These are phyloP conservation scores for Paramuricea clavata DNA, from an alignment of 92 coral and sea anemone genomes.

Conservation along the genomic window DNA sequence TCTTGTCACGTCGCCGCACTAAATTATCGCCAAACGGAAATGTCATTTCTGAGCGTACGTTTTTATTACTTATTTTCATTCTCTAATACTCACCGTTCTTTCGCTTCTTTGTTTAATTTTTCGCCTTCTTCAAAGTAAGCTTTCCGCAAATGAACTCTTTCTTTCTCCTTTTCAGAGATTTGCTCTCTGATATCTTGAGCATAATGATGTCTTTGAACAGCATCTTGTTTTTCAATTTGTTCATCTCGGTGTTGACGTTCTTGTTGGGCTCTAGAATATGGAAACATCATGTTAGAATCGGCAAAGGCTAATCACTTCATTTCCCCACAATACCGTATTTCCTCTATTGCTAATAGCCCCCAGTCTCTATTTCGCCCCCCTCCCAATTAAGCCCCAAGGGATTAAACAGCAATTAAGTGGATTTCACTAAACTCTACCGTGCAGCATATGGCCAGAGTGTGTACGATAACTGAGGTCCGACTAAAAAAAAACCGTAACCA, in stretches of 20 bases:
- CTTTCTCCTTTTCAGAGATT: conserved; percentile 96
- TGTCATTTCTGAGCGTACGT: too few species aligned
- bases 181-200: conserved; percentile 94
- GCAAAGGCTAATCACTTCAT: background rate
- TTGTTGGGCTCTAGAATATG: conserved; percentile 79
- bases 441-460: too few species aligned
- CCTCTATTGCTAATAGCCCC: too few species aligned
- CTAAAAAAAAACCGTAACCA: too few species aligned
- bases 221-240: conserved; percentile 76
- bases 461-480: too few species aligned
- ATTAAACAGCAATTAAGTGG: too few species aligned
- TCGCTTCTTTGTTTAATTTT: conserved; percentile 92
- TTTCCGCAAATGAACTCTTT: conserved; percentile 76
- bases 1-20: too few species aligned
- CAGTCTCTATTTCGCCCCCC: too few species aligned
- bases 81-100: conserved; percentile 76
- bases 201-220: conserved; percentile 88
- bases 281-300: background rate
- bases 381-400: too few species aligned
- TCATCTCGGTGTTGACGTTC: conserved; percentile 91
- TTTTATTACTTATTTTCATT: background rate
- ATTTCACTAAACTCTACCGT: too few species aligned
- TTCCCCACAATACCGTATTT: background rate
- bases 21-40: too few species aligned
- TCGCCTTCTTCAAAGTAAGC: conserved; percentile 97